These are phyloP conservation scores for Labrus mixtus DNA, from an alignment of 2,113 vertebrate genomes.

Conservation along the genomic window DNA sequence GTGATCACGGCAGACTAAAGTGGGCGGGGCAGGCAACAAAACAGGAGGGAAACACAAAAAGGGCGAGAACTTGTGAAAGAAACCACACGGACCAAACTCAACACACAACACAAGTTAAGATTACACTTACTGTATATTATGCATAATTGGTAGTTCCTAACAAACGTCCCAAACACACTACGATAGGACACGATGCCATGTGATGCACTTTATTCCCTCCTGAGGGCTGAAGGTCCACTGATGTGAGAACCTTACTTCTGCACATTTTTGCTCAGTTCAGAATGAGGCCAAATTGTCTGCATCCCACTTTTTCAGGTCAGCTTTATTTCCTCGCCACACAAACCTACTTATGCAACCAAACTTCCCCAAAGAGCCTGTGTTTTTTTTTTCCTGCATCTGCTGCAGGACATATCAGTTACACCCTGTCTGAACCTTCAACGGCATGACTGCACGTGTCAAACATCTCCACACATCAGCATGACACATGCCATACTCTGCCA, in stretches of 20 bases:
- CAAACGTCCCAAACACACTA: too few species aligned
- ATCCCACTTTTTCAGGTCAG: slow-evolving; percentile 23
- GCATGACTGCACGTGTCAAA: slow-evolving; percentile 69
- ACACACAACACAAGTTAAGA: too few species aligned
- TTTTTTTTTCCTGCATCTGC: slow-evolving; percentile 20
- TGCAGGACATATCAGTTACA: slow-evolving; percentile 52
- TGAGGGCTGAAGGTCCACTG: neutral
- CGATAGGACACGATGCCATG: too few species aligned
- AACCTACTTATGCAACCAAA: slow-evolving; percentile 47
- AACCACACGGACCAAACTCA: too few species aligned
- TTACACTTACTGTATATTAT: too few species aligned
- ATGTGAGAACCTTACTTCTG: neutral
- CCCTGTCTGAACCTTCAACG: slow-evolving; percentile 49
- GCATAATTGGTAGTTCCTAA: too few species aligned
- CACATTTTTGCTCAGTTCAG: neutral
- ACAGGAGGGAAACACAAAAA: too few species aligned
- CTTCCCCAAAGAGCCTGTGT: slow-evolving; percentile 13
- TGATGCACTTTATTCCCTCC: too few species aligned
- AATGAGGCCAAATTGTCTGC: neutral
- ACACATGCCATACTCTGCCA: slow-evolving; percentile 52
- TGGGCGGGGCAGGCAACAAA: too few species aligned
- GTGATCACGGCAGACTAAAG: too few species aligned
- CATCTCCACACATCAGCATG: slow-evolving; percentile 58
- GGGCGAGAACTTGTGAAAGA: too few species aligned
- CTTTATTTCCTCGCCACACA: slow-evolving; percentile 29